A percentile compares a stretch with the other conserved stretches of the same genome.
Evolutionary conservation across 2,113 vertebrate genomes (phyloP).

Genomic region (Columba janthina): DNA sequence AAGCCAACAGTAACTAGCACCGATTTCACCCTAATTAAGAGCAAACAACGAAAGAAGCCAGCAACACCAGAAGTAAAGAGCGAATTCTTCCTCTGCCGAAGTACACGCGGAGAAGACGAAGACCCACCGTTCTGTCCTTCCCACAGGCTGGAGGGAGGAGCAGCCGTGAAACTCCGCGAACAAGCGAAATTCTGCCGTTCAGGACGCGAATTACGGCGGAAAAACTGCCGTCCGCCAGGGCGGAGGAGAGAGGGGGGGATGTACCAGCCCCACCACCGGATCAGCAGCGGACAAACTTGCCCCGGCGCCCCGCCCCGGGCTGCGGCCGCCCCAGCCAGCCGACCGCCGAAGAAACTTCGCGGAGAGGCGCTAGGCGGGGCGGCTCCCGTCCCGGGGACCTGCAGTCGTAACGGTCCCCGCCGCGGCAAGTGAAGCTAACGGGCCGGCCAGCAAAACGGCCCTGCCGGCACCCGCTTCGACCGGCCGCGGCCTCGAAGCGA

Average conservation of each 20-base stretch:
- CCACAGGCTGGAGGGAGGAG: not conserved
- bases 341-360: not conserved
- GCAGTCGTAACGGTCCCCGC: not conserved
- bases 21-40: fast-evolving
- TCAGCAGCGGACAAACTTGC: not conserved
- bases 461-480: not conserved
- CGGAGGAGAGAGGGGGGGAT: not conserved
- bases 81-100: fast-evolving
- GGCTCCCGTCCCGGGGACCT: not conserved
- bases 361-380: not conserved
- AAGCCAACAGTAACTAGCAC: not conserved
- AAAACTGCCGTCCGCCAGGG: not conserved
- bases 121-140: not conserved
- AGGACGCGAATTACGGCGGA: not conserved
- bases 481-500: not conserved
- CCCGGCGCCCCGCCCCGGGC: not conserved
- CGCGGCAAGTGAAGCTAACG: not conserved
- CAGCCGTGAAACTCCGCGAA: not conserved
- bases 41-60: not conserved
- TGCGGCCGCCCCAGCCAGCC: not conserved
- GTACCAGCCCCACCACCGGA: not conserved
- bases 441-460: not conserved
- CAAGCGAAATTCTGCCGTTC: not conserved
- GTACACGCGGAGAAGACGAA: too few species aligned
- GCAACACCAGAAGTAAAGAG: not conserved